Evolutionary conservation across 2,797 vertebrate genomes (phyloP).

Genomic region (Chaetodon trifasciatus): DNA sequence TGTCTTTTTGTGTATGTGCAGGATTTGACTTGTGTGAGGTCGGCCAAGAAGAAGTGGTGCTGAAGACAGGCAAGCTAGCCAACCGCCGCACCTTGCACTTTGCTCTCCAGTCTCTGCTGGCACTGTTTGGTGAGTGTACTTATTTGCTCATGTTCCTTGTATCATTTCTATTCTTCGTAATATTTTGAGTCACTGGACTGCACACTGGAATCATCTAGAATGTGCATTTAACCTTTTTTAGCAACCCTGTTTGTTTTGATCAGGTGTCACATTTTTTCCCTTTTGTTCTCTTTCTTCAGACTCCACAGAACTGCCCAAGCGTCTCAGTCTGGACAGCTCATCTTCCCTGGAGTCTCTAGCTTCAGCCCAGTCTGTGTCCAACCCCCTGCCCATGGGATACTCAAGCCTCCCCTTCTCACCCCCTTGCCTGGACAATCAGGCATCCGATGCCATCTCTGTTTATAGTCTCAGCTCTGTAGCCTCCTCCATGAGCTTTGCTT

Average conservation of each 20-base stretch:
- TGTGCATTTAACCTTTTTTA: background rate
- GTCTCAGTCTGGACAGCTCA: slow-evolving; percentile 97
- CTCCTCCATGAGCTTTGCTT: slow-evolving; percentile 97
- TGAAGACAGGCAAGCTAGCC: slow-evolving; percentile 98
- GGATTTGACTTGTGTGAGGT: slow-evolving; percentile 99
- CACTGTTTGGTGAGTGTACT: slow-evolving; percentile 92
- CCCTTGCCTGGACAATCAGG: slow-evolving; percentile 92
- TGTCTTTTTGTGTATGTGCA: slow-evolving; percentile 66
- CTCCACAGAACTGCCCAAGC: slow-evolving; percentile 98
- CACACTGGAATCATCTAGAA: background rate
- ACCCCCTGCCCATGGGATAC: slow-evolving; percentile 90
- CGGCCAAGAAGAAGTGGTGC: slow-evolving; percentile 97
- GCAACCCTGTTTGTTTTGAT: background rate
- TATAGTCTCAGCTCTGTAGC: slow-evolving; percentile 99
- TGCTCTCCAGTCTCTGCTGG: slow-evolving; percentile 95
- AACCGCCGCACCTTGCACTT: slow-evolving; percentile 97
- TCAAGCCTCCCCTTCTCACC: slow-evolving; percentile 96
- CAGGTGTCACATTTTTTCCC: background rate
- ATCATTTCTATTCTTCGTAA: background rate
- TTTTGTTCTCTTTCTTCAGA: slow-evolving; percentile 81
- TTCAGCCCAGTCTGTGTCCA: slow-evolving; percentile 96
- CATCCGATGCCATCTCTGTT: slow-evolving; percentile 97
- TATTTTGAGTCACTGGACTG: background rate
- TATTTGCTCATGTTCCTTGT: background rate
- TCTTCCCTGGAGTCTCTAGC: slow-evolving; percentile 98